Evolutionary conservation across 2,113 vertebrate genomes (phyloP).

Genomic region (Vidua chalybeata): DNA sequence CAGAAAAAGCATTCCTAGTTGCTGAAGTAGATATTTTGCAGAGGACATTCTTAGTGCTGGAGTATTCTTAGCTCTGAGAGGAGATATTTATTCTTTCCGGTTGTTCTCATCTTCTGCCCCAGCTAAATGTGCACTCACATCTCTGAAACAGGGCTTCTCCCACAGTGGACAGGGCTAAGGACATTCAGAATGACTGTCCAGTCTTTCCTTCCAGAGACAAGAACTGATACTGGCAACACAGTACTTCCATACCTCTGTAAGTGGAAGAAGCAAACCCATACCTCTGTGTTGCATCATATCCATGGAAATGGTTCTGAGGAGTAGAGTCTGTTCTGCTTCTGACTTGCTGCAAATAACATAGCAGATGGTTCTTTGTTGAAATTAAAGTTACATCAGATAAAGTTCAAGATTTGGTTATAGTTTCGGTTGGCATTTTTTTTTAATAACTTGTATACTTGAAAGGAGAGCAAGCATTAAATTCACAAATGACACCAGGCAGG

Average conservation of each 20-base stretch:
- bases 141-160: neutral
- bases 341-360: neutral
- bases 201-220: neutral
- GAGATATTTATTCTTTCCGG: neutral
- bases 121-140: neutral
- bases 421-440: neutral
- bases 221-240: neutral
- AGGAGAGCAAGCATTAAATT: neutral
- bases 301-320: neutral
- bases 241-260: neutral
- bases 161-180: neutral
- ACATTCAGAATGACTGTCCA: neutral
- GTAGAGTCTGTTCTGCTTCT: neutral
- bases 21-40: neutral
- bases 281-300: accelerated
- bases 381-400: neutral
- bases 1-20: neutral
- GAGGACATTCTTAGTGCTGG: neutral
- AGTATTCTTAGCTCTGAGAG: neutral
- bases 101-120: neutral
- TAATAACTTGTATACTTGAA: neutral
- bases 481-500: neutral
- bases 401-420: neutral
- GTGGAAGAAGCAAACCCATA: neutral
- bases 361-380: neutral